Evolutionary conservation across 2,888 invertebrate species (phyloP), one percentile per base, ranked within the genome.

Genomic region (Tanaodytes sp.): DNA sequence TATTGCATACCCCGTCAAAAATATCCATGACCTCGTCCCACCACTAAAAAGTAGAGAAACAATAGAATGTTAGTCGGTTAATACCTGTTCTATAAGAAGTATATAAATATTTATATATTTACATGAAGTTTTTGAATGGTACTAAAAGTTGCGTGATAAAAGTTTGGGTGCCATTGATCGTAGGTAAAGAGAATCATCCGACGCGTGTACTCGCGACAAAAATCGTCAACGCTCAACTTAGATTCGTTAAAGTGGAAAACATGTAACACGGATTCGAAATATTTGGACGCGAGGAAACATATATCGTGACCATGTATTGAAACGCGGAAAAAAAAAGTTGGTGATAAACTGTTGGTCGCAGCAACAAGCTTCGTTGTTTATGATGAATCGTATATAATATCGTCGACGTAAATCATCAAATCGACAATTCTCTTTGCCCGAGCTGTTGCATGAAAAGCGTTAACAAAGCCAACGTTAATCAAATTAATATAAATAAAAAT

Each of bases 11-110:
- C 93, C 93, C 94, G 86, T 95, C 94, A 90, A 95, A 95, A 89
- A 94, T 94, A 90, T 94, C 94, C 93, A 95, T 93, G 88, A 94
- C 93, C 91, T 95, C 94, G 92, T 94, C 94, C 95, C 94, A 94
- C 94, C 94, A 94, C 94, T 95, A 93, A 94, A 92, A 86, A 89
- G 90, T 86, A 89, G 87, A 90, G 87, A 87, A 88, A 86, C 84
- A 71, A 76, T n/a, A n/a, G n/a, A n/a, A n/a, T n/a, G n/a, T n/a
- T n/a, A n/a, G n/a, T n/a, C n/a, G n/a, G n/a, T n/a, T n/a, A n/a
- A n/a, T n/a, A n/a, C n/a, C n/a, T n/a, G n/a, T n/a, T 27, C 4
- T 27, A 9, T 27, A 6, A 27, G 5, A 27, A 27, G 27, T 27
- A 27, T 27, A 27, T 27, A 27, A 46, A 36, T 48, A 27, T 27